These are phyloP conservation scores for Muntiacus reevesi DNA, from an alignment of 2,113 vertebrate genomes.

Conservation along the genomic window DNA sequence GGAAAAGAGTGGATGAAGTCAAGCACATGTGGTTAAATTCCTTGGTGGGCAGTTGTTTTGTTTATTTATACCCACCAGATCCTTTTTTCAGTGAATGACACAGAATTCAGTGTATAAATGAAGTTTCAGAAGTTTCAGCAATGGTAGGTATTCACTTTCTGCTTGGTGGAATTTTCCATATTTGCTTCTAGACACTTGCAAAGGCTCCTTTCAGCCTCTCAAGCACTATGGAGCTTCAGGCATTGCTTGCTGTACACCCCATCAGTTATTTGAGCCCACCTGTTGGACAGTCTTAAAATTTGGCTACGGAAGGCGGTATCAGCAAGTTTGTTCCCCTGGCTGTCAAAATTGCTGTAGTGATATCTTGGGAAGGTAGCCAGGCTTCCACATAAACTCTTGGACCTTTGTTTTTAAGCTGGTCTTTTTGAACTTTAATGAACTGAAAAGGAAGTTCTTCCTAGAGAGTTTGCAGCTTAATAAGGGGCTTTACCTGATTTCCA, in stretches of 20 bases:
- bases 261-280: background rate
- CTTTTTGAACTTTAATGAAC: background rate
- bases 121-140: background rate
- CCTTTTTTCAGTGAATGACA: background rate
- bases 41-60: background rate
- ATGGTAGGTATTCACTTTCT: background rate
- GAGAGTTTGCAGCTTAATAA: background rate
- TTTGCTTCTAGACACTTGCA: background rate
- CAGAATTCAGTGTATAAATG: background rate
- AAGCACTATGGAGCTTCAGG: background rate
- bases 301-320: background rate
- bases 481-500: background rate
- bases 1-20: background rate
- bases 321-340: background rate
- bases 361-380: background rate
- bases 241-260: background rate
- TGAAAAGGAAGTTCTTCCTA: background rate
- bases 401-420: conserved; percentile 4
- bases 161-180: background rate
- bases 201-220: background rate
- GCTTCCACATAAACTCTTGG: background rate
- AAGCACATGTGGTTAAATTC: background rate
- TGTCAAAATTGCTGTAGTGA: background rate
- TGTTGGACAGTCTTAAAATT: background rate
- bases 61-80: background rate